Conservation (phyloP, 2,797 vertebrate genomes). For the Trachops cirrhosus region DNA sequence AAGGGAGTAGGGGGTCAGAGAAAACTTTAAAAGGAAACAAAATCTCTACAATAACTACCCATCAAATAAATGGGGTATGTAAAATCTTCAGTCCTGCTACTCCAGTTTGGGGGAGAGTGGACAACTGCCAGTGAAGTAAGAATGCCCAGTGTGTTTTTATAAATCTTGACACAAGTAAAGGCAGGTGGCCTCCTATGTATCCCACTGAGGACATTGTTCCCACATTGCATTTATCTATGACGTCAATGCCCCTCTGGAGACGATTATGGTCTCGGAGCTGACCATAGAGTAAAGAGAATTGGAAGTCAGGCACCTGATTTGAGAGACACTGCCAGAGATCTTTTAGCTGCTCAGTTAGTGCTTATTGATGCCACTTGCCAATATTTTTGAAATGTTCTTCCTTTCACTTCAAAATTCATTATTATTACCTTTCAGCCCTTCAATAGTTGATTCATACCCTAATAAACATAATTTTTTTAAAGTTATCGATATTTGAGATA, state of each 20-base stretch:
- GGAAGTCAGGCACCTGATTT: not conserved
- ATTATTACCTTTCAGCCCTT: not conserved
- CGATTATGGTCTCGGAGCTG: not conserved
- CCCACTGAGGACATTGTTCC: not conserved
- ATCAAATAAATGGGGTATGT: not conserved
- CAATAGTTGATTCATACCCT: not conserved
- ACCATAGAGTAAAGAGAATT: not conserved
- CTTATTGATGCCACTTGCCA: not conserved
- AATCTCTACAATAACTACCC: not conserved
- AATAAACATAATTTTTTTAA: not conserved
- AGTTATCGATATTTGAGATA: slow-evolving; percentile 10
- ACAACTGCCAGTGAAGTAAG: not conserved
- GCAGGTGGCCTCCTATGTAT: not conserved
- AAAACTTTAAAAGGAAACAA: not conserved
- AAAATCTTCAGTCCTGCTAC: not conserved
- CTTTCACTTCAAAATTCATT: not conserved
- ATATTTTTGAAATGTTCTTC: not conserved
- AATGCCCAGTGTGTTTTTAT: not conserved
- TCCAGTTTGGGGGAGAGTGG: not conserved
- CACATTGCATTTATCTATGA: not conserved
- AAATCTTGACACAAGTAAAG: not conserved
- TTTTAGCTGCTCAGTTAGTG: not conserved
- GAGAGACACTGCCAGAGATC: not conserved
- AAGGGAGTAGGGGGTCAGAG: not conserved
- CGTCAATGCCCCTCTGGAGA: not conserved